phyloP scores from a whole-genome alignment of 1,140 invertebrate species.

The Maniola jurtina region DNA sequence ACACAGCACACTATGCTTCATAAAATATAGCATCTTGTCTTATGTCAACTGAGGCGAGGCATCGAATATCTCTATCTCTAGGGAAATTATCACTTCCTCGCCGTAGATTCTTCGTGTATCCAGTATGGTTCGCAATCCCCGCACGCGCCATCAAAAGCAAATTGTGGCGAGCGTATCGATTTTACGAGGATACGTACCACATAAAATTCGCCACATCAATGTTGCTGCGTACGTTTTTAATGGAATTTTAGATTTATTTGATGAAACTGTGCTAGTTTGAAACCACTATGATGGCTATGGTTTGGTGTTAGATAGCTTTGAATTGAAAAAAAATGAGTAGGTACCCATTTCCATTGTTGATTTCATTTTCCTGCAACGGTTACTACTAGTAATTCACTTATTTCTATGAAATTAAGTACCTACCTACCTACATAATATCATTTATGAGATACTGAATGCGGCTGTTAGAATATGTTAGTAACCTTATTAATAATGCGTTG shows the following conservation, averaged over 20 bases:
- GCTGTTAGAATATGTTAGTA: no score
- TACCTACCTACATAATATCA: no score
- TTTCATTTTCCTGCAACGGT: no score
- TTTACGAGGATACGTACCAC: slow-evolving; percentile 42
- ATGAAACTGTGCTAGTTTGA: not conserved
- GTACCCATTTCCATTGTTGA: no score
- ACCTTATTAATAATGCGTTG: no score
- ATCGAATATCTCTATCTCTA: slow-evolving; percentile 35
- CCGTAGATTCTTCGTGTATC: slow-evolving; percentile 23
- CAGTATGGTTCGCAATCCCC: slow-evolving; percentile 15
- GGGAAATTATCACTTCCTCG: slow-evolving; percentile 44
- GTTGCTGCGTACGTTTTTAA: slow-evolving; percentile 15
- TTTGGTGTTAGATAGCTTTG: not conserved
- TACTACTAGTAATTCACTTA: no score
- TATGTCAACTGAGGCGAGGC: slow-evolving; percentile 23
- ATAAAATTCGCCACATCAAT: slow-evolving; percentile 44
- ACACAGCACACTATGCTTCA: not conserved
- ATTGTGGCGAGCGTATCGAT: slow-evolving; percentile 43
- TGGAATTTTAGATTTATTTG: slow-evolving; percentile 29
- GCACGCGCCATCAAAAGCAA: slow-evolving; percentile 39
- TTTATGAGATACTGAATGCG: no score
- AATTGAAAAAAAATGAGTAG: no score
- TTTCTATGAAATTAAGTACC: no score
- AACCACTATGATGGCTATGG: not conserved
- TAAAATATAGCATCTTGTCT: slow-evolving; percentile 14